Evolutionary conservation across 2,888 invertebrate species (phyloP).

Genomic region (Eulithis prunata): DNA sequence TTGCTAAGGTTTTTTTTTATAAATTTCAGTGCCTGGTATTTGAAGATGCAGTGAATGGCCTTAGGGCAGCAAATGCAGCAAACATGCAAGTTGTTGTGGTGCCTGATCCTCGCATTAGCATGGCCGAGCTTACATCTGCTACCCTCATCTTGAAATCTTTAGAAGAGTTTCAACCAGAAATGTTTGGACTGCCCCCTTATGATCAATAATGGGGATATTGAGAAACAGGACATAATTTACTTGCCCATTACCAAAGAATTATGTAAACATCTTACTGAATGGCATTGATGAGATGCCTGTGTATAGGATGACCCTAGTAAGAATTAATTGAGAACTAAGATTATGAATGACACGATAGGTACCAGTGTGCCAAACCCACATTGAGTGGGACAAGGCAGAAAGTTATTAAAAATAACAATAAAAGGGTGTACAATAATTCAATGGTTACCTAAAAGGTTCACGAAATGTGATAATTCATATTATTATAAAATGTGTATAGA

Average conservation of each 20-base stretch:
- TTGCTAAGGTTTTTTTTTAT: not conserved
- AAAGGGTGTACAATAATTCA: too few relatives aligned
- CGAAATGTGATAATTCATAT: too few relatives aligned
- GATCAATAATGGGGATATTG: constrained; percentile 29
- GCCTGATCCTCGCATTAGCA: constrained; percentile 84
- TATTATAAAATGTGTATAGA: too few relatives aligned
- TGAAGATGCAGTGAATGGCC: constrained; percentile 96
- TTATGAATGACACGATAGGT: too few relatives aligned
- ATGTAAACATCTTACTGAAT: too few relatives aligned
- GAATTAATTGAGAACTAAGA: too few relatives aligned
- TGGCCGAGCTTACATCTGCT: constrained; percentile 71
- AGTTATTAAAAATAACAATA: too few relatives aligned
- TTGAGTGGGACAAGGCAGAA: too few relatives aligned
- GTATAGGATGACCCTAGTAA: too few relatives aligned
- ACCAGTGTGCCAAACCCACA: too few relatives aligned
- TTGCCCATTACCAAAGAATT: not conserved
- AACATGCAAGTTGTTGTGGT: constrained; percentile 94
- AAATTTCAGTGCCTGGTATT: constrained; percentile 89
- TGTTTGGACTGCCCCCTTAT: constrained; percentile 90
- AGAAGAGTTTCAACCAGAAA: constrained; percentile 91
- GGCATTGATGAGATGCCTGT: too few relatives aligned
- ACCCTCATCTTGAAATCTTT: constrained; percentile 89
- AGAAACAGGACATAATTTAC: not conserved
- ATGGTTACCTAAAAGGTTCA: too few relatives aligned
- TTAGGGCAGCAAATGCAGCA: constrained; percentile 89